Conservation (phyloP, 1,140 invertebrate species). For the Triops longicaudatus region DNA sequence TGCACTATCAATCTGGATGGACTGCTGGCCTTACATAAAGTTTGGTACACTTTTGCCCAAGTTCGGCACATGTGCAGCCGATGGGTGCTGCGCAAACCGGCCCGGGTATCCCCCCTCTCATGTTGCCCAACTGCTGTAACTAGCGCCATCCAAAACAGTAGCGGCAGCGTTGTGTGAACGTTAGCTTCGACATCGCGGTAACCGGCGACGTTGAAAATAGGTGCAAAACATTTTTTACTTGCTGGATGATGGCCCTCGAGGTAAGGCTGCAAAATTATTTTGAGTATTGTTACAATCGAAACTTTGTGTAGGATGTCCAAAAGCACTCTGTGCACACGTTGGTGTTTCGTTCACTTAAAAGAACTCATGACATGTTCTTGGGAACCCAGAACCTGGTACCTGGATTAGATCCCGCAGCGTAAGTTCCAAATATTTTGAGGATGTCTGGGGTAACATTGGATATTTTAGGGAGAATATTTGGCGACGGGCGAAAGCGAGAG, state of each 20-base stretch:
- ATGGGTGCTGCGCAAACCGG: too few relatives aligned
- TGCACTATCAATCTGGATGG: too few relatives aligned
- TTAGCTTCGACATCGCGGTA: neutral
- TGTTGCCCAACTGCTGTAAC: neutral
- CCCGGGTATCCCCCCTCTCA: too few relatives aligned
- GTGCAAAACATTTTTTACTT: neutral
- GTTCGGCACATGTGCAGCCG: too few relatives aligned
- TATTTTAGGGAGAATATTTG: slow-evolving; percentile 59
- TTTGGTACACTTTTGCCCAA: too few relatives aligned
- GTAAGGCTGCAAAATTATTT: neutral
- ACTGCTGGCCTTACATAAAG: too few relatives aligned
- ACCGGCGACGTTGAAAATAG: neutral
- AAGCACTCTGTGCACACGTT: slow-evolving; percentile 93
- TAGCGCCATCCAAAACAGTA: neutral
- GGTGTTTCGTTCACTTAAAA: slow-evolving; percentile 91
- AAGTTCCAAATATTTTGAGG: slow-evolving; percentile 41
- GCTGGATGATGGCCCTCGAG: neutral
- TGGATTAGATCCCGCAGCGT: slow-evolving; percentile 71
- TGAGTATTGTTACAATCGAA: neutral
- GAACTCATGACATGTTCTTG: slow-evolving; percentile 96
- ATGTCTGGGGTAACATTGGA: neutral
- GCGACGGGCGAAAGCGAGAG: slow-evolving; percentile 62
- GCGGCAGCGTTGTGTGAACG: neutral
- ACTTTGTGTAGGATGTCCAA: slow-evolving; percentile 67
- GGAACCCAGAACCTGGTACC: slow-evolving; percentile 79